phyloP scores from a whole-genome alignment of 2,113 vertebrate genomes.

The Perognathus longimembris region DNA sequence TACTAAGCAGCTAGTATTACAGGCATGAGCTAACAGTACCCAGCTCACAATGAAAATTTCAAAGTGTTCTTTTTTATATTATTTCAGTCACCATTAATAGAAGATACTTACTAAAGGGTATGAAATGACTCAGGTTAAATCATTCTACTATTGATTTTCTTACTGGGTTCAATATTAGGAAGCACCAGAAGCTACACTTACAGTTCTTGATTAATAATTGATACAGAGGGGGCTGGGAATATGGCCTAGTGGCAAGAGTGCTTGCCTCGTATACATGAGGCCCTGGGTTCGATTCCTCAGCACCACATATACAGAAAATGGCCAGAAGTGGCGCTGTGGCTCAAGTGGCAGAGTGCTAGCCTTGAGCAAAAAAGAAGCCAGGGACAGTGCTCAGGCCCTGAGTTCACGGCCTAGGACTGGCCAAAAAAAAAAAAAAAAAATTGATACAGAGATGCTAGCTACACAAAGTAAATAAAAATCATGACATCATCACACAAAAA shows the following conservation, averaged over 20 bases:
- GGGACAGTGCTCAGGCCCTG: no score
- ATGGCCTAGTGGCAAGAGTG: no score
- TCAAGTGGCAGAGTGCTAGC: no score
- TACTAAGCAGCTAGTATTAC: no score
- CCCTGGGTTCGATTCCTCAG: no score
- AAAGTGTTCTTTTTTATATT: not conserved
- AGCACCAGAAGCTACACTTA: not conserved
- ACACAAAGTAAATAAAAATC: not conserved
- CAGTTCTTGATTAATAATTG: not conserved
- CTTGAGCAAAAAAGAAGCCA: no score
- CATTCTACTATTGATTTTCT: not conserved
- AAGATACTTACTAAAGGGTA: not conserved
- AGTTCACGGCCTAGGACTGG: no score
- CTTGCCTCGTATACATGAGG: no score
- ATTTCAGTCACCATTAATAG: slow-evolving; percentile 2
- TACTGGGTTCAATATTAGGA: slow-evolving; percentile 21
- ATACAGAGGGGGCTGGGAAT: not conserved
- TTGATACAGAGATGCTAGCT: not conserved
- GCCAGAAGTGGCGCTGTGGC: no score
- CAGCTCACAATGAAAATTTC: not conserved
- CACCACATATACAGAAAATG: no score
- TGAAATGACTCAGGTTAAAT: not conserved
- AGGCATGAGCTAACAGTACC: no score
- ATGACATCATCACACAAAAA: not conserved
- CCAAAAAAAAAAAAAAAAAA: no score